Evolutionary conservation across 2,113 vertebrate species (phyloP), one percentile per base, ranked within the genome.

Genomic region (Dipodomys ordii): DNA sequence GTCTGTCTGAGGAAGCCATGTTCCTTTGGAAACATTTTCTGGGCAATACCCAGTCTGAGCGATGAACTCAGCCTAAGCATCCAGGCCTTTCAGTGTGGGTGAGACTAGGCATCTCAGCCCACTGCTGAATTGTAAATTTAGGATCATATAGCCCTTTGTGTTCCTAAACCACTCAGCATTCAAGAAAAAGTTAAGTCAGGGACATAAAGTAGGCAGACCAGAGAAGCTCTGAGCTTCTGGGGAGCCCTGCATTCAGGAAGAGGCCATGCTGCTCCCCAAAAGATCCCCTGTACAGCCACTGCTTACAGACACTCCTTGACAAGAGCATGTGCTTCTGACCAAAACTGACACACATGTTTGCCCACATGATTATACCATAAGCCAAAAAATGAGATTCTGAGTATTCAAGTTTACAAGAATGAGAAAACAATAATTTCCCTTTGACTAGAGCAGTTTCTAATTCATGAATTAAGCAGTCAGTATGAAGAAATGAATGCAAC

Each of bases 81-180:
- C 62, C 23, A 22, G 62, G 71, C 68, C 79, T 62, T 84, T 65
- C 79, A 89, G 39, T 80, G 49, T 12, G 46, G 67, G n/a, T 82
- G 90, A 12, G 96, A 57, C 88, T 76, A 68, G 53, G 77, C 49
- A 23, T 74, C 72, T 53, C 94, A 76, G 68, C 53, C 15, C 53
- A 57, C 53, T 57, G 12, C 64, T 86, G 62, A 91, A 92, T 92
- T 79, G 28, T 68, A 35, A 53, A 85, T 67, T 88, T 88, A 60
- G 62, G 62, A 72, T 87, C 53, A 82, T 62, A 57, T 90, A 97
- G 94, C 95, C 95, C 97, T 97, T 97, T 93, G 68, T 87, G 92
- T 69, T 93, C 83, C 85, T 93, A 94, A 88, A 57, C 83, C 64
- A 5, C 39, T 39, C 93, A 92, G 90, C 95, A 96, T 93, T 93